Conservation (phyloP, 1,140 invertebrate genomes). For the Diuraphis noxia region DNA sequence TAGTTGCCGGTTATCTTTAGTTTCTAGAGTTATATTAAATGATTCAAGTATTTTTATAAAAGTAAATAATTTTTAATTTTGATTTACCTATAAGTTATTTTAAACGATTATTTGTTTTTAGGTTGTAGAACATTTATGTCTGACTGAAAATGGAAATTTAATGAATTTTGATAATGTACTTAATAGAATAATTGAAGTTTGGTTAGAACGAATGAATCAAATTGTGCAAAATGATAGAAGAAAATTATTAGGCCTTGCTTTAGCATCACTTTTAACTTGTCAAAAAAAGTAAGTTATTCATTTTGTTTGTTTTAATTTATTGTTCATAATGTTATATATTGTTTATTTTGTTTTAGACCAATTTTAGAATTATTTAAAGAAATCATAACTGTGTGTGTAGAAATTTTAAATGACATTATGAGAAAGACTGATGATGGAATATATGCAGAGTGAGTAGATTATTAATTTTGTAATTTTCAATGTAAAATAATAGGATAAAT, state of each 20-base stretch:
- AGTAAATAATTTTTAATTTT: constrained; percentile 60
- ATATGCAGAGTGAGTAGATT: constrained; percentile 69
- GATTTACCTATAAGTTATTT: not conserved
- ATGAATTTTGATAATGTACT: constrained; percentile 64
- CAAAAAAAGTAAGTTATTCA: constrained; percentile 62
- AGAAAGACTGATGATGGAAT: constrained; percentile 71
- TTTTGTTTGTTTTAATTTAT: not conserved
- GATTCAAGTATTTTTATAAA: constrained; percentile 60
- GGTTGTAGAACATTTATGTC: constrained; percentile 56
- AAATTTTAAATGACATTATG: constrained; percentile 85
- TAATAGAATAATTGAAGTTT: constrained; percentile 72
- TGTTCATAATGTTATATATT: constrained; percentile 28
- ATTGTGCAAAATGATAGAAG: constrained; percentile 77
- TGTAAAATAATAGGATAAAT: not conserved
- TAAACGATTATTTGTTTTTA: constrained; percentile 49
- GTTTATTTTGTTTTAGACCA: constrained; percentile 60
- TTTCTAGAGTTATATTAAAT: constrained; percentile 50
- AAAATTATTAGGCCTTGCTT: constrained; percentile 80
- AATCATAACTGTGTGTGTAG: constrained; percentile 77
- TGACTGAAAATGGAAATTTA: constrained; percentile 44
- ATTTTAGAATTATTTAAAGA: constrained; percentile 74
- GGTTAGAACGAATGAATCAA: constrained; percentile 78
- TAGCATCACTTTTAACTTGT: constrained; percentile 76
- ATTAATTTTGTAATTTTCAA: not conserved
- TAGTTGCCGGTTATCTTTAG: constrained; percentile 37